Evolutionary conservation across 2,888 invertebrate species (phyloP).

Genomic region (Periphyllus acericola): DNA sequence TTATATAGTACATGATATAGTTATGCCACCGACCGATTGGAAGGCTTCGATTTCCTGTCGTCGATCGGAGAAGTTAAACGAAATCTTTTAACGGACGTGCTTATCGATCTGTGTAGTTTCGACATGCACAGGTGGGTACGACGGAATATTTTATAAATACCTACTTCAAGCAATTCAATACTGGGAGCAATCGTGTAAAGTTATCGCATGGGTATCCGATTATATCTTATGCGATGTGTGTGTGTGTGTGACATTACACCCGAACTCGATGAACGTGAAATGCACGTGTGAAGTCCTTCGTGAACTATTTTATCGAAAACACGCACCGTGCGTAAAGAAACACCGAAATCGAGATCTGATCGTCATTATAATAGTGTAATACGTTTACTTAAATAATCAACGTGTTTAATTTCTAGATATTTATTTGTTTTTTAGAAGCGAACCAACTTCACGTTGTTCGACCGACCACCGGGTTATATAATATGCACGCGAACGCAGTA

Average conservation of each 20-base stretch:
- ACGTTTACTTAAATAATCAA: background rate
- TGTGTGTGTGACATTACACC: constrained; percentile 15
- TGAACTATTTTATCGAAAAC: background rate
- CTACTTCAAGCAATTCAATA: constrained; percentile 32
- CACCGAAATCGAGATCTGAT: background rate
- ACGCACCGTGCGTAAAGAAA: background rate
- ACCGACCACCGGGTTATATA: background rate
- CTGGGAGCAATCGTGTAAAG: background rate
- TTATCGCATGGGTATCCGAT: constrained; percentile 43
- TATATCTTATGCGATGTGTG: background rate
- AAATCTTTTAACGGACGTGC: background rate
- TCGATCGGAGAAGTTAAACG: background rate
- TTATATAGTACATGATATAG: too few species aligned
- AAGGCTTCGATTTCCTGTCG: background rate
- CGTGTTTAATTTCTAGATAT: background rate
- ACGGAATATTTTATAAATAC: constrained; percentile 22
- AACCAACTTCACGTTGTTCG: background rate
- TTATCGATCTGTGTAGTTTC: background rate
- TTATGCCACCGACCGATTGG: too few species aligned
- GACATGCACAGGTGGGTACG: background rate
- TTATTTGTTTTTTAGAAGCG: background rate
- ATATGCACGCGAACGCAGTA: background rate
- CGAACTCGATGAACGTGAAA: background rate
- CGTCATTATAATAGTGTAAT: background rate
- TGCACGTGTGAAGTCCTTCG: constrained; percentile 1